Evolutionary conservation across 1,140 invertebrate species (phyloP).

Genomic region (Drosophila quadrilineata): DNA sequence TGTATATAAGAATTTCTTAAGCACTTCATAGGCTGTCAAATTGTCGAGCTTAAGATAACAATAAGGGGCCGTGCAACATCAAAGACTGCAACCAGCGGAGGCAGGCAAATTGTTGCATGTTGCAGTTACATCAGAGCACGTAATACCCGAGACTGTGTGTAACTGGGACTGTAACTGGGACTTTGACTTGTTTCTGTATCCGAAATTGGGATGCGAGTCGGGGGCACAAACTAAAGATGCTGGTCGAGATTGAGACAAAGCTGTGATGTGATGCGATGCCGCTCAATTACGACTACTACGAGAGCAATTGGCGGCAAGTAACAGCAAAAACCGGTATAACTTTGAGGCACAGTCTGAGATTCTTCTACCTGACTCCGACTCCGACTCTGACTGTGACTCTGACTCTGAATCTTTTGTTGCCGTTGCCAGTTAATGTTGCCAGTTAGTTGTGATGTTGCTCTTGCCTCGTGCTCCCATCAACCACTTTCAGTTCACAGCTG

Average conservation of each 20-base stretch:
- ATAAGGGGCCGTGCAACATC: conserved; percentile 45
- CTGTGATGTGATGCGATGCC: conserved; percentile 33
- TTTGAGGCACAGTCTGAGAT: conserved; percentile 30
- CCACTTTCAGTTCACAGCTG: conserved; percentile 76
- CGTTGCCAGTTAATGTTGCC: no score
- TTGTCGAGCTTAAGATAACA: conserved; percentile 60
- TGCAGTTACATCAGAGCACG: conserved; percentile 65
- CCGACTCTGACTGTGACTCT: no score
- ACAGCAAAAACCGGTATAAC: conserved; percentile 70
- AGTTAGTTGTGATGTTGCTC: background rate
- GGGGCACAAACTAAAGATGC: background rate
- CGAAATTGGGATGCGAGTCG: no score
- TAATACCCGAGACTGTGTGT: conserved; percentile 18
- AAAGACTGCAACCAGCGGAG: conserved; percentile 40
- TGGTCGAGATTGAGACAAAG: conserved; percentile 29
- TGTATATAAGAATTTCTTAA: background rate
- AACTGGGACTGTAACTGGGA: background rate
- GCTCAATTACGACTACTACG: conserved; percentile 77
- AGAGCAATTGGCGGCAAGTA: conserved; percentile 67
- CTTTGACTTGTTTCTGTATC: no score
- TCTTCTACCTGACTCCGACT: conserved; percentile 48
- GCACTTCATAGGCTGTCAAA: conserved; percentile 35
- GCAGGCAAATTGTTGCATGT: conserved; percentile 37
- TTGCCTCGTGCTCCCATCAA: conserved; percentile 46
- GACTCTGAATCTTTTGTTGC: no score